Evolutionary conservation across 2,113 vertebrate genomes (phyloP), one percentile per base, ranked within the genome.

Genomic region (Athene cunicularia): DNA sequence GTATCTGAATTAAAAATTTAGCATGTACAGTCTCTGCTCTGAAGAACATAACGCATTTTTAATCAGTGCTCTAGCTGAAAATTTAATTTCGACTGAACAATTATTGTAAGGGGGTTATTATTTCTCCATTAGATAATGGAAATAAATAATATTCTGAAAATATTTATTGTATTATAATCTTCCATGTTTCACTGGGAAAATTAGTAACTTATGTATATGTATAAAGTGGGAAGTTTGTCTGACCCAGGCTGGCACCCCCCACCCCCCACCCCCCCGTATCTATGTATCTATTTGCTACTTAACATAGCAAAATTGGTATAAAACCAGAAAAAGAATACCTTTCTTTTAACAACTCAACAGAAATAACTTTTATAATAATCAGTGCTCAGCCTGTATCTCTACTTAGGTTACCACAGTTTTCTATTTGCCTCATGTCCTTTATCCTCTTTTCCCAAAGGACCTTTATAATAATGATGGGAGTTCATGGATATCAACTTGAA

Each of bases 401-500:
- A 8, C 41, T 68, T 80, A 22, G 39, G 70, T 35, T 21, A 74
- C 9, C 23, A 45, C 2, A 2, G 9, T 59, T 43, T 82, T 64
- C 35, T 21, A 45, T 41, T 35, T 64, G 24, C 13, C 86, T 41
- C 24, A 10, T 60, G 53, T 58, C n/a, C 14, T 59, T 50, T n/a
- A 59, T 23, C 16, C 13, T 11, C 20, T 52, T 77, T 74, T 74
- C 59, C 55, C 27, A 74, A 60, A 59, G 8, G 30, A 21, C n/a
- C 6, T 49, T 73, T 24, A 15, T 21, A 47, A 47, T 7, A 73
- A n/a, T 0, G 0, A 27, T 8, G 12, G 5, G 10, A 12, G 12
- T 58, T 53, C 23, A 87, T 18, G 30, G 60, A 83, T 70, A 70
- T 52, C 64, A 70, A 28, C 43, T 37, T 74, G 79, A 53, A 90